Conservation (phyloP, 2,888 invertebrate genomes). For the Pristionchus mayeri region DNA sequence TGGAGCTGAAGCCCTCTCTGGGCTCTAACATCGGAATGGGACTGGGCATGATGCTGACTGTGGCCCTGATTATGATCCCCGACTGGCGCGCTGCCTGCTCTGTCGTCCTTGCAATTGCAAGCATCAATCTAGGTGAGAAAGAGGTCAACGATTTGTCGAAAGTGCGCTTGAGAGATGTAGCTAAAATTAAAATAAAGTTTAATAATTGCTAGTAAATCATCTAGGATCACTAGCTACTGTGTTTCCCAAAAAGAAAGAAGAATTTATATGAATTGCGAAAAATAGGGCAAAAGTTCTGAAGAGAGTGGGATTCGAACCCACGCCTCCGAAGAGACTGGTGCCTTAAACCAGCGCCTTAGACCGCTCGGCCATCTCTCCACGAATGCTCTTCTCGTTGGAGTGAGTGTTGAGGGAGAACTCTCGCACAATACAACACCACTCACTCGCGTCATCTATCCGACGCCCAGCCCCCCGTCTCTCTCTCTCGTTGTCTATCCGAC, state of each 20-base stretch:
- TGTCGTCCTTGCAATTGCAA: slow-evolving; percentile 92
- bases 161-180: no score
- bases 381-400: no score
- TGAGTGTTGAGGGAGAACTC: no score
- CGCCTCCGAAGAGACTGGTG: slow-evolving; percentile 89
- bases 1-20: slow-evolving; percentile 74
- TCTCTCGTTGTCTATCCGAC: no score
- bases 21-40: slow-evolving; percentile 87
- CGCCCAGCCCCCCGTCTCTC: no score
- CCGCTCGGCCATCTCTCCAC: slow-evolving; percentile 84
- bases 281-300: not conserved
- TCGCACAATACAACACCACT: no score
- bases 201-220: no score
- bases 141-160: no score
- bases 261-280: not conserved
- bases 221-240: no score
- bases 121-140: slow-evolving; percentile 70
- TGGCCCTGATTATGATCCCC: slow-evolving; percentile 93
- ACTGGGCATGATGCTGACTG: slow-evolving; percentile 92
- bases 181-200: no score
- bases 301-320: slow-evolving; percentile 87
- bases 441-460: no score
- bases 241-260: not conserved
- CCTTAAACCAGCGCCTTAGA: slow-evolving; percentile 91
- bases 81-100: slow-evolving; percentile 90